Evolutionary conservation across 2,888 invertebrate genomes (phyloP), one percentile per base, ranked within the genome.

Genomic region (Rugalucina vietnamica): DNA sequence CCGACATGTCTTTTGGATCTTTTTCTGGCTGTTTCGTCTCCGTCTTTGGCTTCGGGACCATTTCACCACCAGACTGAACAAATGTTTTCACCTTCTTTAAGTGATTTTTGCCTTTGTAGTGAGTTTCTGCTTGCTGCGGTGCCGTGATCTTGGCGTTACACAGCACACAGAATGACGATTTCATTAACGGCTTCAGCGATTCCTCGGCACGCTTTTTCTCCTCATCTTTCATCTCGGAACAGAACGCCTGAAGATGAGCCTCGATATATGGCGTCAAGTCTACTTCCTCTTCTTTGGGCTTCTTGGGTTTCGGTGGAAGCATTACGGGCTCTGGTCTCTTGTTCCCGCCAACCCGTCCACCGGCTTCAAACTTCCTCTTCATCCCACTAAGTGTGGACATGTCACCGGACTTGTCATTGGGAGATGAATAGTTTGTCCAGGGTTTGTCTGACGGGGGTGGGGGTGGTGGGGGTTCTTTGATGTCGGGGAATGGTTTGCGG

Each of bases 51-150:
- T 84, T 86, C 1, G 82, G 79, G 57, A 27, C 43, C 37, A 72
- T 49, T 37, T 75, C 65, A 18, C 72, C 49, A 12, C 86, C 88
- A n/a, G 77, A 72, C 14, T 75, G 81, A 24, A 88, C 81, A 72
- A 86, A 88, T 39, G 83, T 86, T 69, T 88, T 88, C 21, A 93
- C 87, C 76, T 92, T 92, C 84, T 93, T 93, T n/a, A 91, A 86
- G 93, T 97, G 96, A 91, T 96, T 96, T 89, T 96, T 96, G 0
- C 96, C 96, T 92, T 96, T 95, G 90, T 96, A 96, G 93, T 97
- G 97, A 89, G 96, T 96, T 74, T 96, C 95, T 0, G 96, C 96
- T 91, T 96, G 96, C 3, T 96, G 94, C 27, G 95, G 94, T 0
- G 96, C 96, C 8, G 96, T 96, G 79, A 97, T 94, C 0, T 95